phyloP scores from a whole-genome alignment of 2,888 invertebrate species.

The Chalcis sispes region DNA sequence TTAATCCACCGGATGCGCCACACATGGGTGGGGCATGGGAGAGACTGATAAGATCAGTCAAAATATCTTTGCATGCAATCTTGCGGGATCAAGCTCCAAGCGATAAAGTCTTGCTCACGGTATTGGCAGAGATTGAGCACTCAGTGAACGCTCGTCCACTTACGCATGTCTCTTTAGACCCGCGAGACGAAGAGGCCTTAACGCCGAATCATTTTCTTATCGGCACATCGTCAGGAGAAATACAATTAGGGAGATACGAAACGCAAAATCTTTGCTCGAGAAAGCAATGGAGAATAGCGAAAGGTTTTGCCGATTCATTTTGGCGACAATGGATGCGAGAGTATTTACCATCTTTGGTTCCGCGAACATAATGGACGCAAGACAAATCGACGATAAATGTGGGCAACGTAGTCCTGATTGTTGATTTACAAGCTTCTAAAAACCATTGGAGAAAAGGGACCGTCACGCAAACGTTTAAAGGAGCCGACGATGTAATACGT shows the following conservation, averaged over 20 bases:
- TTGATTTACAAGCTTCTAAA: neutral
- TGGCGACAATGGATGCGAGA: conserved; percentile 38
- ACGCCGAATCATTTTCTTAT: conserved; percentile 47
- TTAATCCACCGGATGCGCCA: conserved; percentile 4
- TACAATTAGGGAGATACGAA: conserved; percentile 17
- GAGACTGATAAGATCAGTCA: conserved; percentile 27
- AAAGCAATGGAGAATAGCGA: conserved; percentile 30
- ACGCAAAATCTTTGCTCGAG: neutral
- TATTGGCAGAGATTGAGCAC: conserved; percentile 34
- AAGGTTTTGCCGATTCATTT: conserved; percentile 26
- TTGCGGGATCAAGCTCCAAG: conserved; percentile 6
- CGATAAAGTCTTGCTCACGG: conserved; percentile 32
- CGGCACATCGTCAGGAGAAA: conserved; percentile 6
- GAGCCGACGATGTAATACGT: neutral
- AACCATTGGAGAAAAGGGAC: neutral
- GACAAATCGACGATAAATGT: neutral
- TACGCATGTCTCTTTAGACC: conserved; percentile 23
- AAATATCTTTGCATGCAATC: too few relatives aligned
- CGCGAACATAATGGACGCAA: conserved; percentile 10
- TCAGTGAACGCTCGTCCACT: conserved; percentile 32
- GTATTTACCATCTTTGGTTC: conserved; percentile 22
- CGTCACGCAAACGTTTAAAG: neutral
- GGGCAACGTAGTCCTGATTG: neutral
- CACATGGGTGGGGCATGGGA: conserved; percentile 44
- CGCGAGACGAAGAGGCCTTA: conserved; percentile 3